These are phyloP conservation scores for Aleiodes sp. DNA, from an alignment of 1,140 invertebrate species.

Conservation along the genomic window DNA sequence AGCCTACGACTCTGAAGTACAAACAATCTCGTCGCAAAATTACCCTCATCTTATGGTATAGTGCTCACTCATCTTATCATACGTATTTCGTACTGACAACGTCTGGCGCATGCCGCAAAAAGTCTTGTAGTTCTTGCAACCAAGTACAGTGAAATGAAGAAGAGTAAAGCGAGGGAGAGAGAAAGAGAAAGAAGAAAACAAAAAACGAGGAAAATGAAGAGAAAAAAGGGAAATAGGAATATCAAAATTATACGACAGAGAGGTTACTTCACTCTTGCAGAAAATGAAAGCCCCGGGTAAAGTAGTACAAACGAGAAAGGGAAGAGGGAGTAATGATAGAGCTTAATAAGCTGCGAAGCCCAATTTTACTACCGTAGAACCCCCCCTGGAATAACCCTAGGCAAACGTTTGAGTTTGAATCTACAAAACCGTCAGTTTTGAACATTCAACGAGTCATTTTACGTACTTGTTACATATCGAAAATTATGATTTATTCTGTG, in stretches of 20 bases:
- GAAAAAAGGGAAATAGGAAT: neutral
- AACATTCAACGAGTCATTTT: too few species aligned
- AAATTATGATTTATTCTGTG: too few species aligned
- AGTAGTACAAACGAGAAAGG: neutral
- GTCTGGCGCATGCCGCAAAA: neutral
- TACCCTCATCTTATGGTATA: slow-evolving; percentile 38
- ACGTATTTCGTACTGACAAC: slow-evolving; percentile 5
- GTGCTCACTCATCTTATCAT: slow-evolving; percentile 16
- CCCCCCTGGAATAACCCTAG: neutral
- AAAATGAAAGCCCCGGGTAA: slow-evolving; percentile 49
- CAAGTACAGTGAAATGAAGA: neutral
- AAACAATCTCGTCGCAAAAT: slow-evolving; percentile 50
- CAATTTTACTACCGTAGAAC: neutral
- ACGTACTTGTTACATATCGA: too few species aligned
- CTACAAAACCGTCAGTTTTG: too few species aligned
- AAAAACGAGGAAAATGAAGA: neutral
- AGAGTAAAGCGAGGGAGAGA: too few species aligned
- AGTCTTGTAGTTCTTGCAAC: neutral
- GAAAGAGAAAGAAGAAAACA: neutral
- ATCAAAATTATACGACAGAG: slow-evolving; percentile 26
- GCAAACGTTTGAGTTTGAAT: neutral
- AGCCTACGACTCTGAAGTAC: slow-evolving; percentile 22
- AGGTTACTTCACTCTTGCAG: slow-evolving; percentile 41
- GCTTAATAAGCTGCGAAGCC: slow-evolving; percentile 14
- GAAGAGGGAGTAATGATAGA: neutral